Base-by-base conservation (phyloP, 2,797 vertebrate species). In the Alectoris magna region DNA sequence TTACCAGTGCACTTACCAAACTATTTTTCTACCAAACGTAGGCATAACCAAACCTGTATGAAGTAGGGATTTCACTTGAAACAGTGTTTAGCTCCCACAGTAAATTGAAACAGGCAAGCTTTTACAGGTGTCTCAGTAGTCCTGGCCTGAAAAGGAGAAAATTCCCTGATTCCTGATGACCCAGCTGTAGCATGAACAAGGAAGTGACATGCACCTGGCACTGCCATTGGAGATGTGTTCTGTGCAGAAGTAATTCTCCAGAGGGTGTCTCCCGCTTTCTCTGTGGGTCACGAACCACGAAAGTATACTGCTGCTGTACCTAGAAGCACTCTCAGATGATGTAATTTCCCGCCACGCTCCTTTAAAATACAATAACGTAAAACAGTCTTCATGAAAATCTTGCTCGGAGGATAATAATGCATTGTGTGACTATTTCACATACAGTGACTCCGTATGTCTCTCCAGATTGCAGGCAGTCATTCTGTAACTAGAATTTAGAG, bases 221-320 rank as follows among this genome's bases (percentile, higher is more conserved):
- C 46, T 36, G 66, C 58, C 15, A 4, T 43, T 0, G 1, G n/a
- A 38, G 38, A 3, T n/a, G 14, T 2, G 0, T n/a, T 29, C 27
- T 14, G 72, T 58, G 11, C 0, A 6, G 38, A 62, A 29, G 19
- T 4, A 15, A 58, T 43, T 49, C 72, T 70, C 84, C 79, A 15
- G 23, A 60, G 53, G 43, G 13, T 1, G 6, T n/a, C 26, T 71
- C 51, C 27, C 0, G 0, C 36, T 1, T 0, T 12, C 81, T 16
- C 14, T 9, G 58, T 12, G 55, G 36, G 17, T 14, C 31, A 0
- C 4, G 11, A 36, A 3, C 21, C 2, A 9, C 11, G 1, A 31
- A 14, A 44, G 60, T 31, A 15, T 36, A 53, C 16, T 46, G 27
- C 18, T 18, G 22, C 43, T 15, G 6, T 46, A 8, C 27, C 81